These are phyloP conservation scores for Oegoconia quadripuncta DNA, from an alignment of 2,888 invertebrate species.

Conservation along the genomic window DNA sequence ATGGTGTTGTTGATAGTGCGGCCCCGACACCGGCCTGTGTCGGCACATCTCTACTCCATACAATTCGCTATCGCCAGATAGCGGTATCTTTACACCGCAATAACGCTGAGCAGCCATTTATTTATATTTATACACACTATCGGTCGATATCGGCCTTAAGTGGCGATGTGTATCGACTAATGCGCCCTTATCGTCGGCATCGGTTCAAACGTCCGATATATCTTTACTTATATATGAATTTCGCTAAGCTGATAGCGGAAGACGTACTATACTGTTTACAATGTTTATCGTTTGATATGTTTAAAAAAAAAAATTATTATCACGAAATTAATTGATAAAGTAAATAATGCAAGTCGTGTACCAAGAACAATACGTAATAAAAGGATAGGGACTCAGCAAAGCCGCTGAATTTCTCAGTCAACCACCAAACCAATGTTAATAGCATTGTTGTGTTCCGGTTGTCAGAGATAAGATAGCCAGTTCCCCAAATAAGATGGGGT, in stretches of 20 bases:
- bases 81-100: slow-evolving; percentile 62
- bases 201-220: slow-evolving; percentile 44
- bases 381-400: too few species aligned
- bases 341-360: too few species aligned
- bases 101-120: slow-evolving; percentile 61
- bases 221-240: slow-evolving; percentile 46
- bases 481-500: too few species aligned
- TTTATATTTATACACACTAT: slow-evolving; percentile 63
- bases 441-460: too few species aligned
- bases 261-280: not conserved
- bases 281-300: too few species aligned
- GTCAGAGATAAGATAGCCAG: too few species aligned
- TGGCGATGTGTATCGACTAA: slow-evolving; percentile 69
- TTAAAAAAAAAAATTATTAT: too few species aligned
- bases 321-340: too few species aligned
- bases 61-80: slow-evolving; percentile 33
- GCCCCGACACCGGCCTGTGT: not conserved
- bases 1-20: too few species aligned
- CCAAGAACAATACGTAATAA: too few species aligned
- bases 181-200: slow-evolving; percentile 58
- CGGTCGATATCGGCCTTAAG: slow-evolving; percentile 55
- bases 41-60: not conserved
- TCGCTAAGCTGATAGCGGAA: slow-evolving; percentile 32
- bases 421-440: too few species aligned
- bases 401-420: too few species aligned